These are phyloP conservation scores for Felis catus DNA, from an alignment of 2,113 vertebrate species.

Conservation along the genomic window DNA sequence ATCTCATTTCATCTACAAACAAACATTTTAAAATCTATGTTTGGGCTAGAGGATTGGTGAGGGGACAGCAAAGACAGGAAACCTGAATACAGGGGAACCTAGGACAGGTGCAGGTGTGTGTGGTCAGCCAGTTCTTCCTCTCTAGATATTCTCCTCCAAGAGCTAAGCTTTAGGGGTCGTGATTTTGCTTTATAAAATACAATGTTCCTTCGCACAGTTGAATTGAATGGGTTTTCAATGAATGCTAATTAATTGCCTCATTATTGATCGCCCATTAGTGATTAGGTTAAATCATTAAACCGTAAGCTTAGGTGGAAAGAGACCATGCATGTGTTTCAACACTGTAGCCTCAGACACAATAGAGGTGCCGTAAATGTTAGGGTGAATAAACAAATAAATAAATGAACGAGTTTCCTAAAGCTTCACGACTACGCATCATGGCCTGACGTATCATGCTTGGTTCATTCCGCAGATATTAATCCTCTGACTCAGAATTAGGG, in stretches of 20 bases:
- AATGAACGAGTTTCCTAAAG: constrained; percentile 6
- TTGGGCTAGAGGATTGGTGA: background rate
- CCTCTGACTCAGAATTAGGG: background rate
- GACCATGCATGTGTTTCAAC: background rate
- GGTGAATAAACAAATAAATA: background rate
- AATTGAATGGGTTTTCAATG: background rate
- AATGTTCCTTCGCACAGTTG: background rate
- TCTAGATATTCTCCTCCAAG: constrained; percentile 1
- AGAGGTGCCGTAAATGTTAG: background rate
- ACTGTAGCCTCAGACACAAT: background rate
- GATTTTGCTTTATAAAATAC: constrained; percentile 9
- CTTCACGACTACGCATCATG: background rate
- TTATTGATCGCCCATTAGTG: background rate
- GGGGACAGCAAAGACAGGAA: background rate
- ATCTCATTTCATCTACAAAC: background rate
- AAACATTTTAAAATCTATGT: background rate
- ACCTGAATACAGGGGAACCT: background rate
- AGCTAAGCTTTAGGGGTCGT: background rate
- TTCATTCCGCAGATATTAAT: background rate
- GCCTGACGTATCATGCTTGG: background rate
- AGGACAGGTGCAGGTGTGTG: background rate
- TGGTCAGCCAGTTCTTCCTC: background rate
- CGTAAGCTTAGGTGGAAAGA: background rate
- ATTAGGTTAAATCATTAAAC: constrained; percentile 1
- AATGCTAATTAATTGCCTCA: background rate